phyloP scores from a whole-genome alignment of 2,113 vertebrate genomes.

The Datnioides undecimradiatus region DNA sequence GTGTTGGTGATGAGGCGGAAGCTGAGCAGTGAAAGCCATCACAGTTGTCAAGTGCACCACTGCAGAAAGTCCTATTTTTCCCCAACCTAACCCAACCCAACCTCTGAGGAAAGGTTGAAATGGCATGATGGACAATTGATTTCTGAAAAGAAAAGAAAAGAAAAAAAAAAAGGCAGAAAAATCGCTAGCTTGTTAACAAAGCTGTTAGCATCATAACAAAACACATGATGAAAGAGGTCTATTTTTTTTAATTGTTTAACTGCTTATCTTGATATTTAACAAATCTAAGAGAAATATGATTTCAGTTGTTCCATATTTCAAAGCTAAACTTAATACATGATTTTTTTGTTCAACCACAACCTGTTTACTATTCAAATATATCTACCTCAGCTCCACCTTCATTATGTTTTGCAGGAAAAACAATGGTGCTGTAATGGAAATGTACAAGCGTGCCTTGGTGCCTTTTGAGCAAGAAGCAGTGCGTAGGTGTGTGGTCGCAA shows the following conservation, averaged over 20 bases:
- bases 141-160: not conserved
- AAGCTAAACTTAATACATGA: not conserved
- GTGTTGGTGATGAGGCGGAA: not conserved
- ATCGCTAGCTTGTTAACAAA: not conserved
- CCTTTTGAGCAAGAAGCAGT: slow-evolving; percentile 29
- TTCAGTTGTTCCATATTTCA: not conserved
- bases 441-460: slow-evolving; percentile 11
- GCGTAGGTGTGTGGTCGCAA: slow-evolving; percentile 61
- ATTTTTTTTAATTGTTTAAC: not conserved
- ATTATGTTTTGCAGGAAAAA: slow-evolving; percentile 33
- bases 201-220: not conserved
- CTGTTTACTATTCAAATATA: not conserved
- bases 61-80: not conserved
- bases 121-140: not conserved
- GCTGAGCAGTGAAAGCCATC: not conserved
- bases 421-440: slow-evolving; percentile 31
- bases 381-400: not conserved
- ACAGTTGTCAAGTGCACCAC: not conserved
- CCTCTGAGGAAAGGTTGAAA: not conserved
- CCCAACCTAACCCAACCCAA: no score
- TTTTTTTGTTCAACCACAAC: not conserved
- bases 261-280: not conserved
- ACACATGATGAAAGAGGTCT: not conserved
- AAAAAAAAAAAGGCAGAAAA: no score
- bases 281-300: not conserved